These are phyloP conservation scores for Drosophila infuscata DNA, from an alignment of 2,888 invertebrate genomes.

Conservation along the genomic window DNA sequence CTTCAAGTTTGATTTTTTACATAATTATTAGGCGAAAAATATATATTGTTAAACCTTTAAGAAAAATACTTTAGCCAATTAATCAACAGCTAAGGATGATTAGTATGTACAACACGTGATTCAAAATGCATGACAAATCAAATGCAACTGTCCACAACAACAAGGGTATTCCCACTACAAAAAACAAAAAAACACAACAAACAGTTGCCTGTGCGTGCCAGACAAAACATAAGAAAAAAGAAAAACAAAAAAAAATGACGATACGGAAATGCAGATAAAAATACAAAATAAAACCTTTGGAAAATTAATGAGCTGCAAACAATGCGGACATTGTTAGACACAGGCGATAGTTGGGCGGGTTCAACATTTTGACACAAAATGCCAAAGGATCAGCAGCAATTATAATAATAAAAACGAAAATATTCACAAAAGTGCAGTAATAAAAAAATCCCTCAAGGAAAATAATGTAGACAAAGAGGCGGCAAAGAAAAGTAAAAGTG, in stretches of 20 bases:
- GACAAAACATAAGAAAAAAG: conserved; percentile 31
- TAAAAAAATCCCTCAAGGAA: conserved; percentile 47
- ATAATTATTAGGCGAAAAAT: background rate
- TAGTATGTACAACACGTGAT: background rate
- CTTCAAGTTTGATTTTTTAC: background rate
- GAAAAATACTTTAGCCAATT: background rate
- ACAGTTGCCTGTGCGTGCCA: conserved; percentile 60
- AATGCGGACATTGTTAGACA: conserved; percentile 74
- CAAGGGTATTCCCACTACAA: conserved; percentile 21
- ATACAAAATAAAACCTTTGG: conserved; percentile 68
- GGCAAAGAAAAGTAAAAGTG: conserved; percentile 54
- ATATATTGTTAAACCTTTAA: background rate
- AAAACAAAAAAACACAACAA: conserved; percentile 15
- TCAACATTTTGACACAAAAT: conserved; percentile 69
- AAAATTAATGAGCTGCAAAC: conserved; percentile 78
- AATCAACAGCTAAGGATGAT: background rate
- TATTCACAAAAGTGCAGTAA: conserved; percentile 3
- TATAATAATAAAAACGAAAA: conserved; percentile 11
- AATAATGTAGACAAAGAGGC: conserved; percentile 29
- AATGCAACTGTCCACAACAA: conserved; percentile 2
- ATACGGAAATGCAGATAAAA: conserved; percentile 79
- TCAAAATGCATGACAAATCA: conserved; percentile 4
- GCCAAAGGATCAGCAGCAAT: conserved; percentile 46
- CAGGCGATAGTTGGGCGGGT: conserved; percentile 4
- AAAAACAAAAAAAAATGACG: conserved; percentile 24